Percentiles rank a stretch among this genome's conserved stretches.
These are phyloP conservation scores for Heliconius aoede DNA, from an alignment of 2,888 invertebrate species.

Conservation along the genomic window DNA sequence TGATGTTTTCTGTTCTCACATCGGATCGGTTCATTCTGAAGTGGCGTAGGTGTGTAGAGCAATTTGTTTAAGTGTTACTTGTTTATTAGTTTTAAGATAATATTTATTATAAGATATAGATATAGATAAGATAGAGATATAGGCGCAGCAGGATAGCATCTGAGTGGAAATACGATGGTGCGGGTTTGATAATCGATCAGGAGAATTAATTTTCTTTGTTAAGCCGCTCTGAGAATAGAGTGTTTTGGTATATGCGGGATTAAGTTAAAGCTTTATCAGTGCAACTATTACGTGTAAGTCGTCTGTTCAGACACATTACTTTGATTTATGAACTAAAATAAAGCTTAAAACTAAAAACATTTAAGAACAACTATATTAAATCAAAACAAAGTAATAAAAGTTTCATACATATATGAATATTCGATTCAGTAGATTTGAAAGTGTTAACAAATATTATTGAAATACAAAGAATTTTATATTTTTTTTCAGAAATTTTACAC, in stretches of 20 bases:
- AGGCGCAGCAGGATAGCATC: too few relatives aligned
- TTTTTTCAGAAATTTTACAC: not conserved
- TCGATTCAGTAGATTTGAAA: too few relatives aligned
- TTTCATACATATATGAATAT: too few relatives aligned
- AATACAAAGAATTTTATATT: too few relatives aligned
- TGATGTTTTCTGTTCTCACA: slow-evolving; percentile 30
- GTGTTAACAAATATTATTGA: too few relatives aligned
- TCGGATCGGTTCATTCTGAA: not conserved
- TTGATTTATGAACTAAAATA: not conserved
- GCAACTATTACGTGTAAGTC: too few relatives aligned
- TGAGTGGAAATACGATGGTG: not conserved
- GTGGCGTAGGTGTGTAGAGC: not conserved
- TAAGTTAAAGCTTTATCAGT: too few relatives aligned
- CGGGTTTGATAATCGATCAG: not conserved
- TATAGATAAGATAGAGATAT: too few relatives aligned
- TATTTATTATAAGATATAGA: too few relatives aligned
- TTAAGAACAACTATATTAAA: too few relatives aligned
- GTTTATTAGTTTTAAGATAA: not conserved
- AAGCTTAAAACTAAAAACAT: too few relatives aligned
- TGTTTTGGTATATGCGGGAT: not conserved
- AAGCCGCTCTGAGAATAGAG: not conserved
- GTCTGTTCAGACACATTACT: not conserved
- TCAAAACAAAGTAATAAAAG: too few relatives aligned
- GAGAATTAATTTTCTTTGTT: not conserved
- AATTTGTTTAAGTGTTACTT: slow-evolving; percentile 14